Evolutionary conservation across 2,797 vertebrate species (phyloP).

Genomic region (Sebastes hubbsi): DNA sequence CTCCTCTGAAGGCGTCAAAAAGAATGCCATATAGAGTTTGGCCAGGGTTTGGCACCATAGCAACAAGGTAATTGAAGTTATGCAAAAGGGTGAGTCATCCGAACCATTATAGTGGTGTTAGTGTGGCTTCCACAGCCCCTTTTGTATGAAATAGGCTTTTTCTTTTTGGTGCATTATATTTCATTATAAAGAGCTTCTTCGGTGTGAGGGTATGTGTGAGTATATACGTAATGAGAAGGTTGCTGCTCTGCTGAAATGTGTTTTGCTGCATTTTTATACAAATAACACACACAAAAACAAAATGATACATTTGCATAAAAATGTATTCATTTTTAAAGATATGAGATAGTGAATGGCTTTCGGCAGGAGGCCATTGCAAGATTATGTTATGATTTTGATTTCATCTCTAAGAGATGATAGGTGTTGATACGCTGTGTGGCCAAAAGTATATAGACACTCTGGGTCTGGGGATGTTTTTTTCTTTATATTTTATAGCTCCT

Average conservation of each 20-base stretch:
- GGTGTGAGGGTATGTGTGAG: background rate
- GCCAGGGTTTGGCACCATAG: slow-evolving; percentile 58
- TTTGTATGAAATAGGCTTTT: slow-evolving; percentile 30
- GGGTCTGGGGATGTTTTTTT: background rate
- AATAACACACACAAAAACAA: background rate
- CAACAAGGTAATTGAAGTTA: slow-evolving; percentile 74
- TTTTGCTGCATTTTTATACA: slow-evolving; percentile 5
- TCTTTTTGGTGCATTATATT: slow-evolving; percentile 5
- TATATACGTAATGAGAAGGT: background rate
- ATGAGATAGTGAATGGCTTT: background rate
- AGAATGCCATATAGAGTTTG: slow-evolving; percentile 32
- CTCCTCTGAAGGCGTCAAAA: slow-evolving; percentile 23
- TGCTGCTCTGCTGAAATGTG: background rate
- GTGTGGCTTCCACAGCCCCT: slow-evolving; percentile 19
- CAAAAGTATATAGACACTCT: background rate
- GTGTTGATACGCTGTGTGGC: background rate
- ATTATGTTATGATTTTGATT: background rate
- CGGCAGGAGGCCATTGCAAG: background rate
- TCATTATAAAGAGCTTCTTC: background rate
- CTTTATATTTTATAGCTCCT: background rate
- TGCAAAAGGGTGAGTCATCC: slow-evolving; percentile 72
- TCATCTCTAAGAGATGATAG: background rate
- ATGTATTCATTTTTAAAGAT: slow-evolving; percentile 3
- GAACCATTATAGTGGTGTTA: slow-evolving; percentile 31
- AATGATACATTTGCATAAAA: slow-evolving; percentile 5